Conservation (phyloP, 2,797 vertebrate species). For the Arrhamphus sclerolepis region DNA sequence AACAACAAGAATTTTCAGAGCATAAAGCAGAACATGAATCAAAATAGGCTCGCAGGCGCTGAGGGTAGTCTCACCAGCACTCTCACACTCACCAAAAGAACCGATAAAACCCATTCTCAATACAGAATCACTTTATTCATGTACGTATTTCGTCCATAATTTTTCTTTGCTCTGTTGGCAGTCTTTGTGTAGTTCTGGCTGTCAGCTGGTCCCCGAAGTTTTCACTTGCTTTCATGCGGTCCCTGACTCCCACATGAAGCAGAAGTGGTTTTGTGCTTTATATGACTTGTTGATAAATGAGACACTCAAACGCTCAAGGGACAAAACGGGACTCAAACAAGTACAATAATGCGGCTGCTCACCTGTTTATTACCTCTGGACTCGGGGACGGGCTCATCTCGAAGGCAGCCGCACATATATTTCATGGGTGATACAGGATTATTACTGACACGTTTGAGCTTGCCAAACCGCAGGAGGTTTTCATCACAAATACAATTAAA, state of each 20-base stretch:
- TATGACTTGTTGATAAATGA: slow-evolving; percentile 59
- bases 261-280: slow-evolving; percentile 27
- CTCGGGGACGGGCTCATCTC: slow-evolving; percentile 1
- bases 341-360: slow-evolving; percentile 44
- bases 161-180: slow-evolving; percentile 16
- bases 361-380: slow-evolving; percentile 63
- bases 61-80: background rate
- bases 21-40: background rate
- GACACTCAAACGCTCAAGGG: slow-evolving; percentile 39
- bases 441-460: slow-evolving; percentile 23
- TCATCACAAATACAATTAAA: slow-evolving; percentile 12
- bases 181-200: background rate
- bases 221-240: slow-evolving; percentile 19
- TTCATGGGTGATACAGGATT: slow-evolving; percentile 23
- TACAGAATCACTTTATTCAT: background rate
- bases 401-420: slow-evolving; percentile 27
- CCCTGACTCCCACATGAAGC: slow-evolving; percentile 43
- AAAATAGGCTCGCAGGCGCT: background rate
- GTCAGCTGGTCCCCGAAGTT: slow-evolving; percentile 24
- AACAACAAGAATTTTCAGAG: too few species aligned
- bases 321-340: slow-evolving; percentile 41
- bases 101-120: background rate
- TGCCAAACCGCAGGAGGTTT: slow-evolving; percentile 1
- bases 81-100: background rate
- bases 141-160: background rate